Evolutionary conservation across 2,113 vertebrate genomes (phyloP).

Genomic region (Papio anubis): DNA sequence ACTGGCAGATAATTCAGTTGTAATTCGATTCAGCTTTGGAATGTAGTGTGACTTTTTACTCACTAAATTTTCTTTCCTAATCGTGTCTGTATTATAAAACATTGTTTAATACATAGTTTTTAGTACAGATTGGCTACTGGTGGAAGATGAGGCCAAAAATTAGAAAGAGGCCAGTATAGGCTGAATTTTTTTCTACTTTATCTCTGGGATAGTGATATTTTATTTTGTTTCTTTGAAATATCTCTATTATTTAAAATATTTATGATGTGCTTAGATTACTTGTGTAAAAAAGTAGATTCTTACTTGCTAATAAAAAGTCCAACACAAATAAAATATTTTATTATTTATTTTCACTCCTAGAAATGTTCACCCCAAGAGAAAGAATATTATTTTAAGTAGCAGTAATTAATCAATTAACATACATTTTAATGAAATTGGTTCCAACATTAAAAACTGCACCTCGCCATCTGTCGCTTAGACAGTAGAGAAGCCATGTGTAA

Average conservation of each 20-base stretch:
- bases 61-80: not conserved
- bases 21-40: constrained; percentile 26
- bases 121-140: not conserved
- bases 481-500: not conserved
- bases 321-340: not conserved
- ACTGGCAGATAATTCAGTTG: not conserved
- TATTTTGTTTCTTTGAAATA: constrained; percentile 7
- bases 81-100: not conserved
- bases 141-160: not conserved
- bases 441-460: not conserved
- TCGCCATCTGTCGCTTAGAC: not conserved
- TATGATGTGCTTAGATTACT: not conserved
- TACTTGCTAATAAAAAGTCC: not conserved
- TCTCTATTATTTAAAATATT: not conserved
- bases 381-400: constrained; percentile 8
- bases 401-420: not conserved
- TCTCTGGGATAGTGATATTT: not conserved
- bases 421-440: constrained; percentile 30
- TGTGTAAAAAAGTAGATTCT: not conserved
- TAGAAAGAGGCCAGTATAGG: not conserved
- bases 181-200: not conserved
- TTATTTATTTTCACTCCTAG: not conserved
- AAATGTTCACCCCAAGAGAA: not conserved
- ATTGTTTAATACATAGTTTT: not conserved
- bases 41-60: not conserved